Conservation (phyloP, 2,888 invertebrate genomes). For the Archips xylosteana region DNA sequence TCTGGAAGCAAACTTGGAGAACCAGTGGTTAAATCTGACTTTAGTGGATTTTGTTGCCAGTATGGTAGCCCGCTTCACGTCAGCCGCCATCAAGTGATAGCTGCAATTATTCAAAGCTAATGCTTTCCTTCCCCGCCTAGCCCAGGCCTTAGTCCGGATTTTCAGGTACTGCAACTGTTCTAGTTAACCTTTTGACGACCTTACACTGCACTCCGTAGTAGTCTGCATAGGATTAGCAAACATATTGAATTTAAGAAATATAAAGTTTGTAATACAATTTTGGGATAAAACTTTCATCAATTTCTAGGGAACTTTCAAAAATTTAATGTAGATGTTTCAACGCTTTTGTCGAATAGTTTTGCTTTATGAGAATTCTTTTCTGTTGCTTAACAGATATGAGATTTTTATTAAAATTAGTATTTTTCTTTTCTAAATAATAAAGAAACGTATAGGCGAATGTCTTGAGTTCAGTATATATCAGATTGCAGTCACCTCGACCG, state of each 20-base stretch:
- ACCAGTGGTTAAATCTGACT: slow-evolving; percentile 23
- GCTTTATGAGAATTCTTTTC: too few relatives aligned
- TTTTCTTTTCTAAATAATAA: too few relatives aligned
- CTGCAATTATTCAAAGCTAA: slow-evolving; percentile 68
- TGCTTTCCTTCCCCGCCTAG: slow-evolving; percentile 51
- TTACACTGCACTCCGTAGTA: background rate
- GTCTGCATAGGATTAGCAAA: too few relatives aligned
- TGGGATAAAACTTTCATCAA: too few relatives aligned
- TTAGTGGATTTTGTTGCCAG: slow-evolving; percentile 47
- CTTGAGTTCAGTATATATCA: slow-evolving; percentile 59
- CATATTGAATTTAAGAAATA: too few relatives aligned
- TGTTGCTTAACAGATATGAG: too few relatives aligned
- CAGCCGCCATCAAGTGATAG: slow-evolving; percentile 66
- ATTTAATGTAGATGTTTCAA: too few relatives aligned
- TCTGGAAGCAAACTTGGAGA: background rate
- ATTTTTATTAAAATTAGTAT: too few relatives aligned
- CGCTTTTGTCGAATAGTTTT: too few relatives aligned
- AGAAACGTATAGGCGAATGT: background rate
- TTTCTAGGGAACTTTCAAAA: too few relatives aligned
- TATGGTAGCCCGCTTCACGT: slow-evolving; percentile 48
- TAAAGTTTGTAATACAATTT: too few relatives aligned
- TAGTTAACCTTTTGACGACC: background rate
- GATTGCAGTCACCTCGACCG: slow-evolving; percentile 67
- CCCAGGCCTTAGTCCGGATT: background rate
- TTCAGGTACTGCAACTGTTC: background rate